These are phyloP conservation scores for Prunella fulvescens DNA, from an alignment of 2,113 vertebrate species.

Conservation along the genomic window DNA sequence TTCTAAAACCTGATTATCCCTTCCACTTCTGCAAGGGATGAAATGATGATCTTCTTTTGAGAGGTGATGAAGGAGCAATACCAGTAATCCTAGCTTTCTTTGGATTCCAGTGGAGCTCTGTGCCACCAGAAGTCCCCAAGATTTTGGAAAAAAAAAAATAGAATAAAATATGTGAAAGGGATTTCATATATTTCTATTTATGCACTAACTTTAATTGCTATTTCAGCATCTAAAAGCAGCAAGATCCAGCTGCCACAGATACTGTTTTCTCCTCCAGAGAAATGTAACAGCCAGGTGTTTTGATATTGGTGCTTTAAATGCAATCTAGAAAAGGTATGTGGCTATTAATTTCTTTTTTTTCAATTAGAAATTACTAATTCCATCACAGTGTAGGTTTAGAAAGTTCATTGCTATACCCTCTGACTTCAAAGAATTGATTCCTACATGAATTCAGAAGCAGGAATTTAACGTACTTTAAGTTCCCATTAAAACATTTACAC, in stretches of 20 bases:
- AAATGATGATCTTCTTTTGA: constrained; percentile 39
- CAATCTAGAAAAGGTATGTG: not conserved
- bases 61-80: constrained; percentile 12
- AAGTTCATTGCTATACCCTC: not conserved
- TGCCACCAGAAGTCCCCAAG: not conserved
- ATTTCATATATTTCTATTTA: not conserved
- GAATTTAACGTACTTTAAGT: not conserved
- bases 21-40: constrained; percentile 21
- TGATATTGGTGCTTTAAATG: not conserved
- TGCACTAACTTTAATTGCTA: not conserved
- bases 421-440: not conserved
- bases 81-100: not conserved
- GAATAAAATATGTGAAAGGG: not conserved
- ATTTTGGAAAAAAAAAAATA: not conserved
- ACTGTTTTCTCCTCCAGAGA: not conserved
- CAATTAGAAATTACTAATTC: not conserved
- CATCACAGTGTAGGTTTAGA: not conserved
- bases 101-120: not conserved
- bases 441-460: not conserved
- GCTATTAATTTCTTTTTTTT: not conserved
- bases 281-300: not conserved
- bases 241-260: constrained; percentile 24
- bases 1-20: constrained; percentile 57
- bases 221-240: constrained; percentile 42
- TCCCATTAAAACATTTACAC: not conserved